These are phyloP conservation scores for Drosophila limbata DNA, from an alignment of 2,888 invertebrate genomes.

Conservation along the genomic window DNA sequence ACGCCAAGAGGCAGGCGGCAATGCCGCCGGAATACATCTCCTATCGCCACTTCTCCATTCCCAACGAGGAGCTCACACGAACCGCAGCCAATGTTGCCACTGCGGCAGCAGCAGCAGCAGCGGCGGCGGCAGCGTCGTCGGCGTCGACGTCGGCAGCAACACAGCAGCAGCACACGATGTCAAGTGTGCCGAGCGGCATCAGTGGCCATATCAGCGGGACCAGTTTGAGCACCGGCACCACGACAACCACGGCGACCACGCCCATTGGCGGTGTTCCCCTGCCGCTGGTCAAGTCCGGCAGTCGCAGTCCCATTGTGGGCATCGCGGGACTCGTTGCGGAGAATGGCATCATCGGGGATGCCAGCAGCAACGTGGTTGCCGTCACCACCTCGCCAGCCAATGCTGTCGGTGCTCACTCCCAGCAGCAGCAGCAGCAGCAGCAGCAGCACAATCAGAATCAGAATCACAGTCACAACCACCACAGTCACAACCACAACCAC, in stretches of 20 bases:
- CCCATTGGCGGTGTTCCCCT: conserved; percentile 68
- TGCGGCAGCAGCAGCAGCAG: conserved; percentile 43
- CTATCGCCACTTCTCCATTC: conserved; percentile 90
- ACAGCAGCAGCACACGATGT: conserved; percentile 20
- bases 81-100: conserved; percentile 60
- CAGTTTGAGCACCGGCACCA: conserved; percentile 82
- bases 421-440: no score
- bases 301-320: conserved; percentile 66
- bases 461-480: conserved; percentile 37
- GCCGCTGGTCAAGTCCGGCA: conserved; percentile 56
- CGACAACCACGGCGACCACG: conserved; percentile 78
- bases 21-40: conserved; percentile 93
- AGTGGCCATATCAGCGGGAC: conserved; percentile 85
- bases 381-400: conserved; percentile 43
- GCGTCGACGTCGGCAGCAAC: conserved; percentile 4
- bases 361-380: conserved; percentile 23
- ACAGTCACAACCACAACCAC: conserved; percentile 24
- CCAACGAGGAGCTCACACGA: conserved; percentile 87
- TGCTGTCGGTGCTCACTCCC: conserved; percentile 12
- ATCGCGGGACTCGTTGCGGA: conserved; percentile 60
- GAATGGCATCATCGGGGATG: conserved; percentile 24
- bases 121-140: conserved; percentile 12
- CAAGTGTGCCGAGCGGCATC: conserved; percentile 84
- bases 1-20: conserved; percentile 89
- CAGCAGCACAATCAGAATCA: conserved; percentile 15